Percentiles rank a stretch among this genome's conserved stretches.
These are phyloP conservation scores for Rhingia campestris DNA, from an alignment of 2,888 invertebrate genomes.

Conservation along the genomic window DNA sequence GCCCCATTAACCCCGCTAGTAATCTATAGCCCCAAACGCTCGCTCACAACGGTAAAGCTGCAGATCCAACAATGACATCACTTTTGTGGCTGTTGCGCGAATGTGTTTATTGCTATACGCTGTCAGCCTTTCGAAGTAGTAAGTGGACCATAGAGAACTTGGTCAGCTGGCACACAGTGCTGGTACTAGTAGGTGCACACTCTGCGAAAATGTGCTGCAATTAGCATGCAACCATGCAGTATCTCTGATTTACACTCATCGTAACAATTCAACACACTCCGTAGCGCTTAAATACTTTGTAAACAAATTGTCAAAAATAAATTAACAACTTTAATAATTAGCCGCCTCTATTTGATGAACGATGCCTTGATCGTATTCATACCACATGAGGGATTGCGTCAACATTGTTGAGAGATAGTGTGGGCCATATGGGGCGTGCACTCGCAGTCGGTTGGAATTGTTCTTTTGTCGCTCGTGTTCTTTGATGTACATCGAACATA, in stretches of 20 bases:
- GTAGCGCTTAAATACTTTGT: slow-evolving; percentile 45
- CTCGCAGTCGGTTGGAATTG: slow-evolving; percentile 24
- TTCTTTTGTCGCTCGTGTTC: slow-evolving; percentile 40
- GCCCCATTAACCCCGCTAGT: slow-evolving; percentile 62
- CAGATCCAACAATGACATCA: slow-evolving; percentile 66
- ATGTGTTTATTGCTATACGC: slow-evolving; percentile 39
- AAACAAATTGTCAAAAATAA: slow-evolving; percentile 70
- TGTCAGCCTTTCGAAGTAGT: slow-evolving; percentile 36
- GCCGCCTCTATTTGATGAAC: slow-evolving; percentile 37
- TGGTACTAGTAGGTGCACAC: slow-evolving; percentile 6
- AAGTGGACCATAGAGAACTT: slow-evolving; percentile 64
- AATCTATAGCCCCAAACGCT: slow-evolving; percentile 52
- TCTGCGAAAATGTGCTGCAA: slow-evolving; percentile 28
- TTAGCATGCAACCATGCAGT: slow-evolving; percentile 47
- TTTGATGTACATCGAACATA: slow-evolving; percentile 41
- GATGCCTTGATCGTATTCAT: slow-evolving; percentile 41
- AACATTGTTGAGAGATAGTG: slow-evolving; percentile 17
- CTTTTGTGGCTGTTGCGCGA: slow-evolving; percentile 47
- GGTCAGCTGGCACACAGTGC: slow-evolving; percentile 34
- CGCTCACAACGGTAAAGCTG: slow-evolving; percentile 51
- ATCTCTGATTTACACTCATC: slow-evolving; percentile 46
- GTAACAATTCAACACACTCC: slow-evolving; percentile 36
- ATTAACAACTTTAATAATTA: slow-evolving; percentile 60
- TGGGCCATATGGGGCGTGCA: slow-evolving; percentile 20
- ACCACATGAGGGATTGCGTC: slow-evolving; percentile 30